Evolutionary conservation across 2,888 invertebrate species (phyloP).

Genomic region (Ornithoptera priamus): DNA sequence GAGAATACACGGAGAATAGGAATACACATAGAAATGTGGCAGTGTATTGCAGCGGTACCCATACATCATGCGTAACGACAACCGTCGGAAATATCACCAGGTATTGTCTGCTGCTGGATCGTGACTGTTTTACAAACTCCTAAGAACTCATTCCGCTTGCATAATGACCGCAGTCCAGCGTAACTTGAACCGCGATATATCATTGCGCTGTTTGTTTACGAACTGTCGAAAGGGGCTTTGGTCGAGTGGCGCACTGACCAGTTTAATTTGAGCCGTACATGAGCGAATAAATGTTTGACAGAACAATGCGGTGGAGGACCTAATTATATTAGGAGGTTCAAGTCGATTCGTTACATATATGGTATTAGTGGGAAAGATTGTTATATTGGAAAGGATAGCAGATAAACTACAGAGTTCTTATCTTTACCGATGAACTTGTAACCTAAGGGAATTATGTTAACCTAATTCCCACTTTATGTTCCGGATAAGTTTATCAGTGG

Average conservation of each 20-base stretch:
- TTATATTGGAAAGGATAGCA: too few species aligned
- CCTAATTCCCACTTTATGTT: too few species aligned
- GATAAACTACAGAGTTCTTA: too few species aligned
- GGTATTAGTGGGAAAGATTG: too few species aligned
- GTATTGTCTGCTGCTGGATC: conserved; percentile 33
- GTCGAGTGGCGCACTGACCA: not conserved
- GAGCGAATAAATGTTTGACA: not conserved
- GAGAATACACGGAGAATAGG: not conserved
- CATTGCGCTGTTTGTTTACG: conserved; percentile 3
- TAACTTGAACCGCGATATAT: conserved; percentile 18
- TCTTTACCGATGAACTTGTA: too few species aligned
- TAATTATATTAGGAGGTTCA: not conserved
- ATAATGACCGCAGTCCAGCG: conserved; percentile 31
- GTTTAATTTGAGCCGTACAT: not conserved
- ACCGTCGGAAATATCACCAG: conserved; percentile 31
- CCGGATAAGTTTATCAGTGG: too few species aligned
- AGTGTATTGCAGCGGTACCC: conserved; percentile 7
- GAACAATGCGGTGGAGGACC: conserved; percentile 15
- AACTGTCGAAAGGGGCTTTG: not conserved
- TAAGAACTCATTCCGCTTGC: conserved; percentile 35
- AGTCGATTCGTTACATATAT: too few species aligned
- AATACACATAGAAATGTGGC: conserved; percentile 9
- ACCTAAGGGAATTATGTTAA: too few species aligned
- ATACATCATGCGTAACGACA: conserved; percentile 28
- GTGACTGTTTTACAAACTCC: conserved; percentile 38